A percentile compares a stretch with the other conserved stretches of the same genome.
Evolutionary conservation across 2,113 vertebrate species (phyloP).

Genomic region (Gallinago jamesoni): DNA sequence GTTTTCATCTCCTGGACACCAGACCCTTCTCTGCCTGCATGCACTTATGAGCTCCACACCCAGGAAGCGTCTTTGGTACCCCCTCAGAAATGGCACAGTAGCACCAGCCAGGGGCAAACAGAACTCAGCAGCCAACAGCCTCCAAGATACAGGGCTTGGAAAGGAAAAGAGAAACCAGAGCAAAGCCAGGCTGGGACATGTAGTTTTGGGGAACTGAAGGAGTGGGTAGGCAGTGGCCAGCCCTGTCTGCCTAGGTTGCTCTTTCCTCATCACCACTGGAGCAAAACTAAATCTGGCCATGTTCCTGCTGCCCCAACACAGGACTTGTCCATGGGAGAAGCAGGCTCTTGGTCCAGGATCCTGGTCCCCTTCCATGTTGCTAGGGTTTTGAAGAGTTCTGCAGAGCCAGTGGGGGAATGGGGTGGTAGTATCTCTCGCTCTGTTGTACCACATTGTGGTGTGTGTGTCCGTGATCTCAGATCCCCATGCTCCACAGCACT

Average conservation of each 20-base stretch:
- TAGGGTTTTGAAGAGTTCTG: not conserved
- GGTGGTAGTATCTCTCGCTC: not conserved
- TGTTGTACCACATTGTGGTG: accelerated
- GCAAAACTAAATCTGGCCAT: not conserved
- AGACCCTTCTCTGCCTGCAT: not conserved
- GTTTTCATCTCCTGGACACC: not conserved
- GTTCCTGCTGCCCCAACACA: accelerated
- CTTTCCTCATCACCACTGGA: not conserved
- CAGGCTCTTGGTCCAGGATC: not conserved
- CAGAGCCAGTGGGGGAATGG: not conserved
- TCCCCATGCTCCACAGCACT: not conserved
- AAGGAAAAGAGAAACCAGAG: not conserved
- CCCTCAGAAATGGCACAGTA: not conserved
- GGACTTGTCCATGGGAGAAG: not conserved
- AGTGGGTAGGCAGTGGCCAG: not conserved
- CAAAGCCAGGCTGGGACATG: not conserved
- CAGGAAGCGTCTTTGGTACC: not conserved
- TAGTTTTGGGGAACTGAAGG: not conserved
- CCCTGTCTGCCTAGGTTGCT: not conserved
- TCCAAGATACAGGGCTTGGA: not conserved
- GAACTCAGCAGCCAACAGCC: not conserved
- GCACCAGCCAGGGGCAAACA: not conserved
- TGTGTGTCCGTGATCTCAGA: not conserved
- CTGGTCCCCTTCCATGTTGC: not conserved
- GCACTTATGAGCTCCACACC: accelerated